phyloP scores from a whole-genome alignment of 2,888 invertebrate species.

The Trisateles emortualis region DNA sequence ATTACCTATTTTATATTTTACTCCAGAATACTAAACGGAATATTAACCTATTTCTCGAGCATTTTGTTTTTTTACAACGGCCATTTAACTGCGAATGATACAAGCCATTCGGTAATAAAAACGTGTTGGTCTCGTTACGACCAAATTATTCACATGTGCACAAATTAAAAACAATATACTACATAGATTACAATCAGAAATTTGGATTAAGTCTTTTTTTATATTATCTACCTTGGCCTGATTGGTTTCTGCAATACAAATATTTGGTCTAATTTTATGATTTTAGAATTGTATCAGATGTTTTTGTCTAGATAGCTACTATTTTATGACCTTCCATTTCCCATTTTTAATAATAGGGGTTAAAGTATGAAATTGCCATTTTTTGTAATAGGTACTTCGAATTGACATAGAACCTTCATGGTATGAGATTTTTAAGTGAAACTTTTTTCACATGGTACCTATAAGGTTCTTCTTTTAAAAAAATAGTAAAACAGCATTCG shows the following conservation, averaged over 20 bases:
- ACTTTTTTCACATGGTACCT: no score
- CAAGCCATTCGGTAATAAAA: slow-evolving; percentile 23
- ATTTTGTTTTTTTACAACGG: slow-evolving; percentile 14
- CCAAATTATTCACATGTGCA: slow-evolving; percentile 7
- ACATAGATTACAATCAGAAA: slow-evolving; percentile 11
- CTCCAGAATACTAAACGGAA: slow-evolving; percentile 18
- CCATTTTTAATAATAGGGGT: no score
- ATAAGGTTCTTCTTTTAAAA: no score
- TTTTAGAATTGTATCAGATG: neutral
- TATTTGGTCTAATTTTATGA: neutral
- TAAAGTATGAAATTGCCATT: no score
- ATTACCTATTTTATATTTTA: slow-evolving; percentile 16
- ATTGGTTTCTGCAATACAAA: neutral
- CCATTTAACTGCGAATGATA: slow-evolving; percentile 12
- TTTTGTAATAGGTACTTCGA: no score
- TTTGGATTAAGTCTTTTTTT: neutral
- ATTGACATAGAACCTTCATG: no score
- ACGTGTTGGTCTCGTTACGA: slow-evolving; percentile 16
- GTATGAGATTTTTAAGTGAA: no score
- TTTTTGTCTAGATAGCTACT: neutral
- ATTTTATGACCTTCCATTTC: no score
- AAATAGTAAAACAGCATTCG: no score
- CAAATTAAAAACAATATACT: neutral
- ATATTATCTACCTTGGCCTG: slow-evolving; percentile 1
- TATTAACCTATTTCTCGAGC: slow-evolving; percentile 38